Percentiles rank a stretch among this genome's conserved stretches.
Conservation (phyloP, 2,797 vertebrate species). For the Sylvia borin region DNA sequence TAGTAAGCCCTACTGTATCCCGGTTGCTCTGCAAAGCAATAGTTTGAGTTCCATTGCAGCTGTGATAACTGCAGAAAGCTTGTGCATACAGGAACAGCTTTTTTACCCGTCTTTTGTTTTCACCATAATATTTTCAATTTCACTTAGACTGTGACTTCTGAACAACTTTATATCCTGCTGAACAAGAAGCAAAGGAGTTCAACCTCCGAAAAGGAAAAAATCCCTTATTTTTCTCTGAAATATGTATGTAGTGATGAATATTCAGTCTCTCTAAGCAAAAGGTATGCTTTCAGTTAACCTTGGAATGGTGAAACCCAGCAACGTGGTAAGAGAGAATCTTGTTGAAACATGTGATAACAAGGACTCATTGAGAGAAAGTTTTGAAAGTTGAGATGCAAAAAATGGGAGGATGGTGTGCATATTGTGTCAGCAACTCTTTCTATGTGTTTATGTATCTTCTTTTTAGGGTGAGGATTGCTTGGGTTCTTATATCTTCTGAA, state of each 20-base stretch:
- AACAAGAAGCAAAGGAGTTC: not conserved
- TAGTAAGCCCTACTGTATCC: not conserved
- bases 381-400: not conserved
- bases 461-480: not conserved
- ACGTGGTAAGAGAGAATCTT: not conserved
- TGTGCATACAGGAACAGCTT: not conserved
- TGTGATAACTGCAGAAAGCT: not conserved
- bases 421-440: not conserved
- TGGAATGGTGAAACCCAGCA: not conserved
- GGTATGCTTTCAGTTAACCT: not conserved
- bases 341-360: not conserved
- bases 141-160: not conserved
- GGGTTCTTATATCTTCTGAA: not conserved
- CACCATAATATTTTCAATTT: not conserved
- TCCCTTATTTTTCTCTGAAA: accelerated
- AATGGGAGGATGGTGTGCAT: not conserved
- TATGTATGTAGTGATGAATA: not conserved
- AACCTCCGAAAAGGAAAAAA: not conserved
- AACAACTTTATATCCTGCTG: not conserved
- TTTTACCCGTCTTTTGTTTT: not conserved
- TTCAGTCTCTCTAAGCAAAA: not conserved
- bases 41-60: not conserved
- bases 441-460: not conserved
- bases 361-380: not conserved
- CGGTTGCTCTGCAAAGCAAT: accelerated